Conservation (phyloP, 2,888 invertebrate genomes). For the Andrena haemorrhoa region DNA sequence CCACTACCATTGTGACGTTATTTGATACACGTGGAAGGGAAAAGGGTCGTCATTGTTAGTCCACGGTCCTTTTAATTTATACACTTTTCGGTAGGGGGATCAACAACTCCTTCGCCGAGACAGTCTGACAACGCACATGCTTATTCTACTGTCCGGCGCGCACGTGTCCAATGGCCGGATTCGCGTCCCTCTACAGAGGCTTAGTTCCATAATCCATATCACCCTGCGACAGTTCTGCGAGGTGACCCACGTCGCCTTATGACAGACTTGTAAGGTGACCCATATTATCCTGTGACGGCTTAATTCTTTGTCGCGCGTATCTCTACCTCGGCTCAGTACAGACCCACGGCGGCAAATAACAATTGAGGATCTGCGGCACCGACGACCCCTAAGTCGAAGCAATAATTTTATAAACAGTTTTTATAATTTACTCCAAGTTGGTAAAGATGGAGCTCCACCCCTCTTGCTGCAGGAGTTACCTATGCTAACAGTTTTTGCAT, state of each 20-base stretch:
- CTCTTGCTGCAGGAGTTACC: too few relatives aligned
- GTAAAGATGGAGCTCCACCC: too few relatives aligned
- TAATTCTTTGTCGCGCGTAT: conserved; percentile 3
- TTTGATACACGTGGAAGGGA: background rate
- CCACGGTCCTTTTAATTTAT: conserved; percentile 12
- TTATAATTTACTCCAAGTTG: too few relatives aligned
- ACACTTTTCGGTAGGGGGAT: conserved; percentile 4
- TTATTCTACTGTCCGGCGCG: conserved; percentile 36
- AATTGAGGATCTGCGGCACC: too few relatives aligned
- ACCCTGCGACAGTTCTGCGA: conserved; percentile 28
- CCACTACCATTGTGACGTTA: background rate
- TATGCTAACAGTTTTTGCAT: too few relatives aligned
- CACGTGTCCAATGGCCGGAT: conserved; percentile 30
- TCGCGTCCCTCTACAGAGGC: conserved; percentile 26
- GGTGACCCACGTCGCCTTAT: background rate
- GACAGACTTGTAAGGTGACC: background rate
- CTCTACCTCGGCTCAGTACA: background rate
- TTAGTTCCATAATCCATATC: conserved; percentile 40
- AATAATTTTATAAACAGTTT: too few relatives aligned
- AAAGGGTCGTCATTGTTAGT: background rate
- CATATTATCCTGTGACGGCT: background rate
- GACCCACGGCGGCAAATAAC: background rate
- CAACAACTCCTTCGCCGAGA: conserved; percentile 10
- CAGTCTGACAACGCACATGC: conserved; percentile 37
- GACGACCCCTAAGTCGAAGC: too few relatives aligned